A percentile compares a stretch with the other conserved stretches of the same genome.
Conservation (phyloP, 1,140 invertebrate genomes). For the Pygmarrhopalites habei region DNA sequence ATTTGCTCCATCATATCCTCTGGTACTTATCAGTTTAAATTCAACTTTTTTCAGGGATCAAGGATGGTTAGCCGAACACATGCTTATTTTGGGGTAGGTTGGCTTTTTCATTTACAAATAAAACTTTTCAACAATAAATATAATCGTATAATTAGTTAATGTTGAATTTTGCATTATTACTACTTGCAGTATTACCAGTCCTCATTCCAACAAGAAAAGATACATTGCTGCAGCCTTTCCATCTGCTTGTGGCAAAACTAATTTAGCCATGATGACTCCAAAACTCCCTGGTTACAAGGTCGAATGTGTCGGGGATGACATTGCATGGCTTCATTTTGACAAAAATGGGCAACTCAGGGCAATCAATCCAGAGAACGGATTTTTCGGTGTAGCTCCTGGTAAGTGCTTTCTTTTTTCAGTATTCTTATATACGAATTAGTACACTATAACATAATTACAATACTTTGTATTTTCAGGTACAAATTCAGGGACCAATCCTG, state of each 20-base stretch:
- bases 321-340: constrained; percentile 97
- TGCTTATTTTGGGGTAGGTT: constrained; percentile 82
- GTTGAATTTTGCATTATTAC: too few species aligned
- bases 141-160: too few species aligned
- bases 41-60: too few species aligned
- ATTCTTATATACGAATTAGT: too few species aligned
- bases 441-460: too few species aligned
- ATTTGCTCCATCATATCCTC: too few species aligned
- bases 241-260: constrained; percentile 97
- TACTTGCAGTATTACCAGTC: constrained; percentile 89
- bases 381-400: constrained; percentile 99
- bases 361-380: constrained; percentile 98
- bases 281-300: constrained; percentile 87
- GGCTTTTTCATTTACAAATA: too few species aligned
- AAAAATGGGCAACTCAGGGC: constrained; percentile 73
- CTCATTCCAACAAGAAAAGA: constrained; percentile 78
- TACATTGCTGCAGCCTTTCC: constrained; percentile 98
- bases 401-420: too few species aligned
- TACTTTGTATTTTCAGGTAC: too few species aligned
- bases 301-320: constrained; percentile 88
- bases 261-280: constrained; percentile 95
- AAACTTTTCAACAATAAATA: too few species aligned
- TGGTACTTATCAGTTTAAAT: too few species aligned
- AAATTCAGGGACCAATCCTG: constrained; percentile 84
- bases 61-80: constrained; percentile 89